Evolutionary conservation across 2,888 invertebrate genomes (phyloP), one percentile per base, ranked within the genome.

Genomic region (Deilephila porcellus): DNA sequence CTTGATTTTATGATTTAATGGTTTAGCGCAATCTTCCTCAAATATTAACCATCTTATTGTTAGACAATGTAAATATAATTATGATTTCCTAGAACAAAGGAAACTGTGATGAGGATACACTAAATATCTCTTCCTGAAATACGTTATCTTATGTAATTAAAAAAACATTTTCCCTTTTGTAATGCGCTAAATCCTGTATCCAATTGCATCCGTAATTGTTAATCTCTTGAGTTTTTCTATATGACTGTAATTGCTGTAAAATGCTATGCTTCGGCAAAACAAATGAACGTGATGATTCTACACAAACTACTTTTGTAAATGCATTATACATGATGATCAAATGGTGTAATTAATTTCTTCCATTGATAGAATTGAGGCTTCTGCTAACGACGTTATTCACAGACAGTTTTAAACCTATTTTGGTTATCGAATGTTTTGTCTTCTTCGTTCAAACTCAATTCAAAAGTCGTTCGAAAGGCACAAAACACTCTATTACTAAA

Each of bases 51-150:
- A 25, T 67, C 67, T 52, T 45, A 67, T 67, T 67, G 67, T 67
- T 67, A 25, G 25, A 52, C 52, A 45, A 14, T 67, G 67, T 37
- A 71, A 60, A 71, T 71, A 59, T 14, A 75, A 75, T 77, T 71
- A 70, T 4, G 17, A 63, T 73, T 80, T 81, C 76, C 76, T 20
- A 75, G 67, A 73, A 25, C 32, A 19, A 75, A 77, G 81, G 79
- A 80, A 76, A 77, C 75, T 73, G 56, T 73, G 62, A 45, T 73
- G 76, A 79, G 74, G 77, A 74, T 76, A 78, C 1, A 71, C 17
- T 53, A 73, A 76, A 76, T 74, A 78, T 80, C 82, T 70, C 78
- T 80, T 77, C 77, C 78, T 79, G 67, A 74, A 37, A 73, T 67
- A 11, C 11, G 14, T 45, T 45, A 67, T 67, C 64, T 64, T 67